A percentile compares a stretch with the other conserved stretches of the same genome.
Evolutionary conservation across 2,797 vertebrate genomes (phyloP).

Genomic region (Carapus acus): DNA sequence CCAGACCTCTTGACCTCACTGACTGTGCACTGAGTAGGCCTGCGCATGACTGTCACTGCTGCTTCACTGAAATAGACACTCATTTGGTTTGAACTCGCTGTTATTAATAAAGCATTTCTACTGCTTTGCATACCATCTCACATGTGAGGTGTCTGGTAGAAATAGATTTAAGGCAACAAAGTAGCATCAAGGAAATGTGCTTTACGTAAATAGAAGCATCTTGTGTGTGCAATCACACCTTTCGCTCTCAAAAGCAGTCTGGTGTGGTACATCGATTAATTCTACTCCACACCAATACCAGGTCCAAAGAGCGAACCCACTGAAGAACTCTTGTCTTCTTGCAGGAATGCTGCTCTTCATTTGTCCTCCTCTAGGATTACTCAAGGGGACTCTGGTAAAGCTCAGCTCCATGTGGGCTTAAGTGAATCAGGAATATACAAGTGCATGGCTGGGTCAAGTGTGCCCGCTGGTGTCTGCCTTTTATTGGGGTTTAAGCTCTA

Average conservation of each 20-base stretch:
- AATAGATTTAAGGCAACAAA: constrained; percentile 42
- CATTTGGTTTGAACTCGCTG: constrained; percentile 53
- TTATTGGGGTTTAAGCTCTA: constrained; percentile 56
- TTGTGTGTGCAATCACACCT: constrained; percentile 7
- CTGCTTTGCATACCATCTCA: constrained; percentile 25
- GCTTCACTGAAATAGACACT: constrained; percentile 54
- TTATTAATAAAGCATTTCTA: constrained; percentile 62
- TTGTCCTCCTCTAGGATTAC: constrained; percentile 64
- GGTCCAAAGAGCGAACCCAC: constrained; percentile 19
- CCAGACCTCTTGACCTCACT: constrained; percentile 6
- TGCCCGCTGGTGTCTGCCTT: constrained; percentile 51
- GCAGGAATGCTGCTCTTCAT: constrained; percentile 60
- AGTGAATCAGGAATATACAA: constrained; percentile 49
- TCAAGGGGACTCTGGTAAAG: constrained; percentile 41
- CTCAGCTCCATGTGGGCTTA: constrained; percentile 50
- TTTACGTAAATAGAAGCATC: too few species aligned
- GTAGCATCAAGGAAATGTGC: constrained; percentile 9
- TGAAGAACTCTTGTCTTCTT: constrained; percentile 42
- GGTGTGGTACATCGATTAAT: constrained; percentile 44
- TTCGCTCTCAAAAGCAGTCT: too few species aligned
- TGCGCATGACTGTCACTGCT: constrained; percentile 29
- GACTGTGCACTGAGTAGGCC: too few species aligned
- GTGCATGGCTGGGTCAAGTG: constrained; percentile 60
- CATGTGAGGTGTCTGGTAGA: constrained; percentile 31
- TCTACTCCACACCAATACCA: constrained; percentile 38